Evolutionary conservation across 1,140 invertebrate genomes (phyloP).

Genomic region (Calycopis cecrops): DNA sequence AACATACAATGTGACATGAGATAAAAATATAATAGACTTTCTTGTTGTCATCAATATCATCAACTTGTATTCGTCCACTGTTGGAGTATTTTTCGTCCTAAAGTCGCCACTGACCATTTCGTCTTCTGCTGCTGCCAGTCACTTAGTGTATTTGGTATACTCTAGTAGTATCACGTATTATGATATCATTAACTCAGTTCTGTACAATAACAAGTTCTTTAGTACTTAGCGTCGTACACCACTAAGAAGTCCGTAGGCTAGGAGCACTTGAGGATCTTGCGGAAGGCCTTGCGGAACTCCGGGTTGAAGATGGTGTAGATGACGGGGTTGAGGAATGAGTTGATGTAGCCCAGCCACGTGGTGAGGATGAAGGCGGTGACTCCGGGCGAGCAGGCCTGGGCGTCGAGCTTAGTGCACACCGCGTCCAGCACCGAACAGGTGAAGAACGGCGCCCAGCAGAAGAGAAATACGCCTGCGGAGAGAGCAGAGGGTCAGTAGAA

Average conservation of each 20-base stretch:
- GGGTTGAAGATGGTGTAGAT: constrained; percentile 99
- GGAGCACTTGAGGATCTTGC: constrained; percentile 88
- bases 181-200: no score
- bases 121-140: no score
- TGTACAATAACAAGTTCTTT: no score
- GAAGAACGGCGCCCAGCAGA: constrained; percentile 99
- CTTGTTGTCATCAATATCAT: no score
- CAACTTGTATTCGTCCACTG: no score
- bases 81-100: no score
- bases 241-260: constrained; percentile 60
- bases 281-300: constrained; percentile 99
- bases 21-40: no score
- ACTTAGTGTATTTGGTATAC: no score
- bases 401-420: constrained; percentile 88
- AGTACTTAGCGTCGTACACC: constrained; percentile 34
- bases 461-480: constrained; percentile 88
- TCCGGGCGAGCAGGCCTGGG: constrained; percentile 86
- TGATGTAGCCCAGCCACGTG: constrained; percentile 99
- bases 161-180: no score
- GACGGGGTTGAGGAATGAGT: constrained; percentile 97
- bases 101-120: no score
- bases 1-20: no score
- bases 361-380: constrained; percentile 94
- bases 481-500: no score
- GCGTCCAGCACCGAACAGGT: constrained; percentile 97